Conservation (phyloP, 2,797 vertebrate genomes). For the Falco cherrug region DNA sequence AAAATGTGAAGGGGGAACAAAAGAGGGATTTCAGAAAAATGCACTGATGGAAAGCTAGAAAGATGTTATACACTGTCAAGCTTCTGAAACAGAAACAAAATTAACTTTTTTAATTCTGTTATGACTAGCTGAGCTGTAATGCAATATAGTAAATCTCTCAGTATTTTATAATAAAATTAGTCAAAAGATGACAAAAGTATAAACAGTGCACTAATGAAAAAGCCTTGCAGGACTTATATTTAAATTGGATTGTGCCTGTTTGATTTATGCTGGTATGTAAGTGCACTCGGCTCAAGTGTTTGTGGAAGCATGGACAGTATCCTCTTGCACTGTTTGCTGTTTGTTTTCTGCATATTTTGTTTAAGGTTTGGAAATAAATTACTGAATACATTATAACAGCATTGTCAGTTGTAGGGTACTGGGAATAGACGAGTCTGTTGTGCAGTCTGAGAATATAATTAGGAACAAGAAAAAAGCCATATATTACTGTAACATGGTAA, state of each 20-base stretch:
- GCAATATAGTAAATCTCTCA: constrained; percentile 29
- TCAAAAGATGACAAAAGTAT: constrained; percentile 60
- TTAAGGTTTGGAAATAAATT: background rate
- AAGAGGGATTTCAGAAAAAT: background rate
- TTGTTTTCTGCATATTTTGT: background rate
- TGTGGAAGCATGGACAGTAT: background rate
- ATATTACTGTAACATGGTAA: background rate
- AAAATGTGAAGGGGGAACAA: background rate
- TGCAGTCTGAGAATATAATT: background rate
- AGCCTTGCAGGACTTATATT: constrained; percentile 28
- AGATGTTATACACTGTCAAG: background rate
- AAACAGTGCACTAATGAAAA: constrained; percentile 54
- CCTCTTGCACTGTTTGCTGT: background rate
- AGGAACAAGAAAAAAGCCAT: background rate
- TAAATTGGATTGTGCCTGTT: constrained; percentile 52
- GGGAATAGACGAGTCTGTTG: background rate
- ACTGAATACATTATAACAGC: background rate
- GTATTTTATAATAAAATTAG: constrained; percentile 57
- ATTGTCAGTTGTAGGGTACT: background rate
- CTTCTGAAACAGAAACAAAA: constrained; percentile 33
- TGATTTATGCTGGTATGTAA: constrained; percentile 42
- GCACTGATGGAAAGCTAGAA: background rate
- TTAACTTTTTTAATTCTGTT: constrained; percentile 36
- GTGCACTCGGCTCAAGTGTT: background rate
- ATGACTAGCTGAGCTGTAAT: constrained; percentile 27